Evolutionary conservation across 2,888 invertebrate genomes (phyloP).

Genomic region (Thecophora atra): DNA sequence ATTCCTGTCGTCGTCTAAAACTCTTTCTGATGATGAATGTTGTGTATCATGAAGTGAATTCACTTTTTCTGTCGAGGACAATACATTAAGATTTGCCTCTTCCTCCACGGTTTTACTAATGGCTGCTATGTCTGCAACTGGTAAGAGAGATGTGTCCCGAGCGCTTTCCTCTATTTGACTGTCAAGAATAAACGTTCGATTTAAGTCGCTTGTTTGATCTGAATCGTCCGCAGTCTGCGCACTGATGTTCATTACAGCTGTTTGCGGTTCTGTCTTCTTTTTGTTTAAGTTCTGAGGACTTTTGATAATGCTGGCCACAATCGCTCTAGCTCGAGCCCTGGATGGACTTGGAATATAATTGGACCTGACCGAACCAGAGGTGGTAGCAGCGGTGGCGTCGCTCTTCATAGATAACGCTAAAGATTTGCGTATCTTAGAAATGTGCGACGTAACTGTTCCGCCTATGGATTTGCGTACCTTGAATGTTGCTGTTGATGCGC

Average conservation of each 20-base stretch:
- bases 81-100: slow-evolving; percentile 32
- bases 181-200: slow-evolving; percentile 51
- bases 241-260: slow-evolving; percentile 30
- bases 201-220: slow-evolving; percentile 44
- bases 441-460: slow-evolving; percentile 41
- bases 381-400: neutral
- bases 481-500: slow-evolving; percentile 42
- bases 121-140: slow-evolving; percentile 19
- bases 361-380: slow-evolving; percentile 2
- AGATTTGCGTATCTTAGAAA: slow-evolving; percentile 51
- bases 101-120: neutral
- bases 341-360: slow-evolving; percentile 27
- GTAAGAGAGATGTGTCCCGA: slow-evolving; percentile 40
- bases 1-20: neutral
- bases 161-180: neutral
- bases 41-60: neutral
- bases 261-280: slow-evolving; percentile 24
- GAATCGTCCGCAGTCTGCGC: slow-evolving; percentile 20
- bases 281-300: neutral
- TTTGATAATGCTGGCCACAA: slow-evolving; percentile 37
- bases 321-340: slow-evolving; percentile 32
- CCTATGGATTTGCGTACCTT: slow-evolving; percentile 44
- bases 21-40: slow-evolving; percentile 7
- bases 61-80: slow-evolving; percentile 43
- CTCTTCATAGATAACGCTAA: slow-evolving; percentile 36